Conservation (phyloP, 2,797 vertebrate species). For the Rhabdomys pumilio region DNA sequence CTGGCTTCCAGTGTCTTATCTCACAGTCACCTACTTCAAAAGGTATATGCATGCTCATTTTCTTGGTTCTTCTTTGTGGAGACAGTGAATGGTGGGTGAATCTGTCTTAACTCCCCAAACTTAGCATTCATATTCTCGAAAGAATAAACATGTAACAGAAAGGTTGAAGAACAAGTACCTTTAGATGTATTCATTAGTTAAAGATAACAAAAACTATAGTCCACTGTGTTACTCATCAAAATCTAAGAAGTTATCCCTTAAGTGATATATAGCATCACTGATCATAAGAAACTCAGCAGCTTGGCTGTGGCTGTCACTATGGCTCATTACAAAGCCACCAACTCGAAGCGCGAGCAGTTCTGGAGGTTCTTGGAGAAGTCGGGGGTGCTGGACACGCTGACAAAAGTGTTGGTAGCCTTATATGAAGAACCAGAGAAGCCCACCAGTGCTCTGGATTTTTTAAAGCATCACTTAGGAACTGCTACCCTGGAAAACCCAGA, state of each 20-base stretch:
- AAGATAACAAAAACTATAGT: background rate
- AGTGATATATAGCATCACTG: background rate
- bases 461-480: conserved; percentile 95
- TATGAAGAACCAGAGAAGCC: too few species aligned
- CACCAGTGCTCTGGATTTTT: conserved; percentile 79
- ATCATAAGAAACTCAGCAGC: background rate
- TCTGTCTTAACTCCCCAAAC: background rate
- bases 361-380: too few species aligned
- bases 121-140: background rate
- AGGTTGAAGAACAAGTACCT: background rate
- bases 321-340: too few species aligned
- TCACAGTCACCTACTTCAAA: background rate
- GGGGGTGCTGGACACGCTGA: too few species aligned
- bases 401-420: too few species aligned
- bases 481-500: conserved; percentile 92
- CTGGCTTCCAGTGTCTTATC: background rate
- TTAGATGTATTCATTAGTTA: background rate
- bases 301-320: too few species aligned
- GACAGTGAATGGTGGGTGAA: background rate
- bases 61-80: background rate
- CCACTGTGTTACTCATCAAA: background rate
- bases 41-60: background rate
- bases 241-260: background rate
- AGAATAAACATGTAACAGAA: background rate
- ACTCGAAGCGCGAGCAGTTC: too few species aligned